These are phyloP conservation scores for Hemaris fuciformis DNA, from an alignment of 2,888 invertebrate species.

Conservation along the genomic window DNA sequence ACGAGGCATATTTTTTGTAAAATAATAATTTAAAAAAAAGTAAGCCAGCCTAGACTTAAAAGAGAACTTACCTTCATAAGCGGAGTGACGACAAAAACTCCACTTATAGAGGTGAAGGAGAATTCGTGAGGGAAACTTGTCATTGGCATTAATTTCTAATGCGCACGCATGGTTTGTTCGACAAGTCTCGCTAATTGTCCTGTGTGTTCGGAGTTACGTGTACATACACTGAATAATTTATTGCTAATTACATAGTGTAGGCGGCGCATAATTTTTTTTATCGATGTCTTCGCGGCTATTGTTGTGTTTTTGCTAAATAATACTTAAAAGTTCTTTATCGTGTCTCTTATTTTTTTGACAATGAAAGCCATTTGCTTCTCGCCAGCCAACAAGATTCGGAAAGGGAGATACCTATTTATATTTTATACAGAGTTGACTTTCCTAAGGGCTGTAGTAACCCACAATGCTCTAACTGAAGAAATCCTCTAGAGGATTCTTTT, in stretches of 20 bases:
- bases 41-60: not conserved
- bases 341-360: too few species aligned
- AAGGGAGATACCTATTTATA: too few species aligned
- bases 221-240: slow-evolving; percentile 6
- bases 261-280: not conserved
- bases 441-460: too few species aligned
- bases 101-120: not conserved
- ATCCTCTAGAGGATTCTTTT: too few species aligned
- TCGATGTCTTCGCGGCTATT: not conserved
- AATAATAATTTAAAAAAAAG: too few species aligned
- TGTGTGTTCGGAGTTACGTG: not conserved
- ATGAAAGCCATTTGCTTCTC: too few species aligned
- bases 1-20: too few species aligned
- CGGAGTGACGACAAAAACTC: not conserved
- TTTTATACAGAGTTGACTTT: too few species aligned
- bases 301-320: not conserved
- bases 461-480: too few species aligned
- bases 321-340: not conserved
- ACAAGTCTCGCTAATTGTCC: not conserved
- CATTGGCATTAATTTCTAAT: slow-evolving; percentile 31
- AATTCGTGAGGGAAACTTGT: not conserved
- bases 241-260: not conserved
- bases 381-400: too few species aligned
- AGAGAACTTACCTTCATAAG: not conserved
- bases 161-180: not conserved